Evolutionary conservation across 2,113 vertebrate species (phyloP).

Genomic region (Mugil cephalus): DNA sequence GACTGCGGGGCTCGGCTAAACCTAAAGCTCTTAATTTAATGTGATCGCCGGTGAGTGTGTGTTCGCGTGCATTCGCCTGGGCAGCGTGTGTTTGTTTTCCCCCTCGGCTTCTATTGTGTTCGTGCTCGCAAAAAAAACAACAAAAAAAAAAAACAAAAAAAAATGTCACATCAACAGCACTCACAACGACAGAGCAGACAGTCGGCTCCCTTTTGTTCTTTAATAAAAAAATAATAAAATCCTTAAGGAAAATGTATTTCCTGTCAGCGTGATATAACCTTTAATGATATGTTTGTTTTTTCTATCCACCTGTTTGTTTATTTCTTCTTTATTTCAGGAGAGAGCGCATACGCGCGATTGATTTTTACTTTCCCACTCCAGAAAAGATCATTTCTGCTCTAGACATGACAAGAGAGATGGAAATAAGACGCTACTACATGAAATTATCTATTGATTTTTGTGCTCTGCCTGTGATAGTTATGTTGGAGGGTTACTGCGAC

Average conservation of each 20-base stretch:
- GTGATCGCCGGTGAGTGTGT: constrained; percentile 48
- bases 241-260: constrained; percentile 70
- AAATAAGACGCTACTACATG: constrained; percentile 67
- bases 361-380: constrained; percentile 26
- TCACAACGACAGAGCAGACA: constrained; percentile 37
- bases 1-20: constrained; percentile 54
- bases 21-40: constrained; percentile 67
- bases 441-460: constrained; percentile 80
- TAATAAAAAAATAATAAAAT: constrained; percentile 35
- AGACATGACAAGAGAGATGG: constrained; percentile 44
- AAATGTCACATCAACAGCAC: constrained; percentile 56
- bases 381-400: constrained; percentile 44
- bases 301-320: constrained; percentile 57
- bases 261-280: constrained; percentile 59
- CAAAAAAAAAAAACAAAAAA: too few relatives aligned
- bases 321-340: constrained; percentile 50
- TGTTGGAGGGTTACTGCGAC: constrained; percentile 36
- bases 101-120: constrained; percentile 13
- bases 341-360: constrained; percentile 8
- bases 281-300: constrained; percentile 70
- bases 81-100: constrained; percentile 24
- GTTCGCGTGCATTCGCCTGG: constrained; percentile 19
- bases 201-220: constrained; percentile 52
- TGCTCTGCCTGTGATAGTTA: constrained; percentile 41
- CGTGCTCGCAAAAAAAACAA: constrained; percentile 46